Evolutionary conservation across 23 tunicate species (phyloP), one percentile per base, ranked within the genome.

Genomic region (Botrylloides violaceus): DNA sequence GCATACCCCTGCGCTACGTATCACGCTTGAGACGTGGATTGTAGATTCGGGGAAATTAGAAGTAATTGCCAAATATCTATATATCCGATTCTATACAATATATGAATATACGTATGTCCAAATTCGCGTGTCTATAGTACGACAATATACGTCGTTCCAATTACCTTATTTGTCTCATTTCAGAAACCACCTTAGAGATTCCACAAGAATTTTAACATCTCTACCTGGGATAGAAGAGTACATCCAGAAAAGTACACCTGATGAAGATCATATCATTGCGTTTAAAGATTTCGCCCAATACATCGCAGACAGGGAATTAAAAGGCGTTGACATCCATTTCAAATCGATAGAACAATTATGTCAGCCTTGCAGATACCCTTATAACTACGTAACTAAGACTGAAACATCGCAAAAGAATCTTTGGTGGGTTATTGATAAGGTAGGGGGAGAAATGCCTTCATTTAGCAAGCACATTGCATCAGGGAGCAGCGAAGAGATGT

Each of bases 201-300:
- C 79, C 5, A 72, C 77, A 12, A 58, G 47, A 43, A 72, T 80
- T 53, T 71, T 71, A 20, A 72, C 60, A 43, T 20, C 70, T 7
- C 62, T 80, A 55, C 77, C 63, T 0, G 84, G 70, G 31, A 62
- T 80, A 22, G 64, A 34, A 36, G 32, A 59, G 7, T 80, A 80
- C 15, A 75, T 80, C 58, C 39, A 53, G 36, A 26, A 12, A 30
- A 36, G 60, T 5, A 65, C 36, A 24, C 78, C 84, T 0, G 84
- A 80, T 12, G 33, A 39, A 27, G 78, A 80, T 62, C 84, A 80
- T 71, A 62, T 80, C 27, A 80, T 80, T 2, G 66, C 84, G 36
- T 80, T 80, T 49, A 76, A 80, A 39, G 84, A 80, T 72, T 80
- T 80, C 29, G 78, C 59, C 2, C 84, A 72, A 34, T 80, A 80